Conservation (phyloP, 2,888 invertebrate species). For the Chymomyza procnemis region DNA sequence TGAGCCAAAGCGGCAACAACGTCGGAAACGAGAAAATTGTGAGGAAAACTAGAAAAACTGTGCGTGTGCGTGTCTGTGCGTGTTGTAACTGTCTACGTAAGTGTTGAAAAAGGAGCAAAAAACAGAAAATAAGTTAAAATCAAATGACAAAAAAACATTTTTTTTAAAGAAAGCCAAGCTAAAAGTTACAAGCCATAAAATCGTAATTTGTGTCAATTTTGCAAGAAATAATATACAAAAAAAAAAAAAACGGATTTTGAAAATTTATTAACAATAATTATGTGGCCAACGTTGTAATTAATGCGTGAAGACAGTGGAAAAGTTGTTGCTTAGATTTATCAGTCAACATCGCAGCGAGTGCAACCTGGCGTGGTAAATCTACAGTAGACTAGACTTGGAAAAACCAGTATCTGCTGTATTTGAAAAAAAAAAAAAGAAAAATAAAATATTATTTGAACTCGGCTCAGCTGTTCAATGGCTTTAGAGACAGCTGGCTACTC, state of each 20-base stretch:
- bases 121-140: constrained; percentile 3
- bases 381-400: constrained; percentile 5
- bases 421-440: too few relatives aligned
- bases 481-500: not conserved
- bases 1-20: constrained; percentile 47
- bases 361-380: constrained; percentile 25
- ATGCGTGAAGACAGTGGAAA: constrained; percentile 58
- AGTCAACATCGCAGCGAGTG: constrained; percentile 44
- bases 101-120: constrained; percentile 1
- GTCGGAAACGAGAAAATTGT: constrained; percentile 23
- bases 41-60: not conserved
- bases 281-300: constrained; percentile 43
- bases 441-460: not conserved
- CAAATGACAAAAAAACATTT: constrained; percentile 23
- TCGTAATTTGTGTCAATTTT: constrained; percentile 55
- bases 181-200: constrained; percentile 16
- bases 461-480: constrained; percentile 44
- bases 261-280: constrained; percentile 47
- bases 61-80: constrained; percentile 1
- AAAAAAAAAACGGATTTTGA: constrained; percentile 20
- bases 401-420: constrained; percentile 65
- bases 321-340: constrained; percentile 43
- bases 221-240: too few relatives aligned
- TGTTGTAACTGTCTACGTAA: constrained; percentile 22
- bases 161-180: constrained; percentile 10